Base-by-base conservation (phyloP, 2,113 vertebrate genomes). In the Leptodactylus fuscus region DNA sequence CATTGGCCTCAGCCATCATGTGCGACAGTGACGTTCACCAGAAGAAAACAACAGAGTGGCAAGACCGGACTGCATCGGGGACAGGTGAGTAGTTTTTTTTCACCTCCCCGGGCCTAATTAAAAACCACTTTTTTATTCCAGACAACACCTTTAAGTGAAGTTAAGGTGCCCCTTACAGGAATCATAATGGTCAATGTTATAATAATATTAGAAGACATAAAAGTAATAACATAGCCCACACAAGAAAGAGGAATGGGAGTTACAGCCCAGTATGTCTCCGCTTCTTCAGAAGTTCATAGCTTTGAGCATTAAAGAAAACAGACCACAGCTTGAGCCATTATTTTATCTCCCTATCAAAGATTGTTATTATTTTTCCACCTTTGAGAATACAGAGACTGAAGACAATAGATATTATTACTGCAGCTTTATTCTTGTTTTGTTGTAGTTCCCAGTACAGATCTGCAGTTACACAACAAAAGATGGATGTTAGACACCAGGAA, bases 281-380 rank as follows among this genome's bases (percentile, higher is more conserved):
- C 7, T 48, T 5, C 41, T 48, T 29, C 24, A 29, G 27, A 29
- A 60, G 53, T 24, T 58, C 10, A 58, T 27, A 60, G 20, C 16
- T 60, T 58, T 53, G 22, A 41, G 51, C 22, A 38, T 4, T 51
- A 60, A 60, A 60, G 53, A 18, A 60, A 24, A 41, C 51, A 58
- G 20, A 36, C 34, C 76, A 36, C 76, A 38, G 53, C 13, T 60
- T 20, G 76, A 41, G 51, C 53, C 15, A 10, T n/a, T 24, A 55
- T 41, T 79, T 79, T 79, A 79, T 78, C 32, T 36, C 49, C 32
- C 49, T 18, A 49, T 78, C 49, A 49, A 32, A 78, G 51, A 34
- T 11, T 32, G n/a, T 34, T 55, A 32, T 55, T 38, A 38, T 36
- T 48, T 79, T 41, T 79, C 53, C 34, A 41, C 76, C 34, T 60